Conservation (phyloP, 1,140 invertebrate genomes). For the Apolygus lucorum region DNA sequence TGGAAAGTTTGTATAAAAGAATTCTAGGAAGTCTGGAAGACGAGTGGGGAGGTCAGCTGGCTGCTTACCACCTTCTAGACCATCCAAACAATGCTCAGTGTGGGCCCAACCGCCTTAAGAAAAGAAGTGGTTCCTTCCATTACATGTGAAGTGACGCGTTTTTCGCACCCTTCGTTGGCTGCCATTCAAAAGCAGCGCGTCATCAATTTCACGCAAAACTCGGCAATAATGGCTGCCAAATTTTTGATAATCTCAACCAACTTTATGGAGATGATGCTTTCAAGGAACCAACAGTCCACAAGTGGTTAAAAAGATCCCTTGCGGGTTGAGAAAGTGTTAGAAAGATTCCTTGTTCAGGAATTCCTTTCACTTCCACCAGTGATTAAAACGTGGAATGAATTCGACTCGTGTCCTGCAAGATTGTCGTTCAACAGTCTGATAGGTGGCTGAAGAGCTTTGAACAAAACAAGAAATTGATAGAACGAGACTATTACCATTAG, state of each 20-base stretch:
- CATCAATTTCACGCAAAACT: background rate
- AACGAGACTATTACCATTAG: too few relatives aligned
- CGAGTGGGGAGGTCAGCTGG: background rate
- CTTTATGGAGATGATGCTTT: constrained; percentile 27
- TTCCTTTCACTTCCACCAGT: too few relatives aligned
- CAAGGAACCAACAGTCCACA: constrained; percentile 28
- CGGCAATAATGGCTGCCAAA: background rate
- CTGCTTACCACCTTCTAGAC: background rate
- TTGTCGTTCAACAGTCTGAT: constrained; percentile 31
- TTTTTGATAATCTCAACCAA: background rate
- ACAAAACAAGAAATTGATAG: too few relatives aligned
- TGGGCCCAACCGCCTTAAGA: background rate
- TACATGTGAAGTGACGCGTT: background rate
- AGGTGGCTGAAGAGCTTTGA: constrained; percentile 28
- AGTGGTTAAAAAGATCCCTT: constrained; percentile 25
- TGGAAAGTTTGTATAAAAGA: background rate
- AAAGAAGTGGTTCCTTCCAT: background rate
- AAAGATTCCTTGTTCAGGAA: constrained; percentile 27
- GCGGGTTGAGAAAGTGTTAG: constrained; percentile 26
- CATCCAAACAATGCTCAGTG: background rate
- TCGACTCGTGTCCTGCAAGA: constrained; percentile 23
- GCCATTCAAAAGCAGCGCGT: background rate
- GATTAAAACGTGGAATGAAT: constrained; percentile 35
- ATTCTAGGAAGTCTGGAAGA: background rate
- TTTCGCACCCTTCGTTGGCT: background rate